Conservation (phyloP, 2,797 vertebrate genomes). For the Pyrocephalus nanus region DNA sequence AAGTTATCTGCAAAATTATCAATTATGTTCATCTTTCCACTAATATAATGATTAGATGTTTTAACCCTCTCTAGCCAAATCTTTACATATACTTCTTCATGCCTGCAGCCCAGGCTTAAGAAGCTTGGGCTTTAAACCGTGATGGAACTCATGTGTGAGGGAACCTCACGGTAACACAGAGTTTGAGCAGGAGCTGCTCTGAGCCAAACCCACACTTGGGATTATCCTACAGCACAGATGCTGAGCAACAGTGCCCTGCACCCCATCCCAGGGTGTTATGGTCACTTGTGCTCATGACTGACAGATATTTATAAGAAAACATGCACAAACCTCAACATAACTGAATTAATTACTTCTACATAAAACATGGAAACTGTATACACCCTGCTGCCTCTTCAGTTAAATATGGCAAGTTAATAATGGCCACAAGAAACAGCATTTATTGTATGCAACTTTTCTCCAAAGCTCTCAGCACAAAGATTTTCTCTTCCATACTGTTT, state of each 20-base stretch:
- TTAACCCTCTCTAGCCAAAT: not conserved
- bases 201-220: accelerated
- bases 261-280: accelerated
- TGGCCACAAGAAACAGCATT: not conserved
- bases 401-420: not conserved
- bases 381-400: not conserved
- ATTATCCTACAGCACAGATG: accelerated
- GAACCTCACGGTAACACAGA: accelerated
- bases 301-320: not conserved
- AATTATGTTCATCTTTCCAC: not conserved
- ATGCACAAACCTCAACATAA: not conserved
- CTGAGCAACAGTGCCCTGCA: accelerated
- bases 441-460: not conserved
- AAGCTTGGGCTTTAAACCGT: not conserved
- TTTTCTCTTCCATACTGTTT: conserved; percentile 33
- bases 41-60: not conserved
- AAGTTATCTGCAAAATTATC: not conserved
- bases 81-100: not conserved
- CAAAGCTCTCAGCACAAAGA: not conserved
- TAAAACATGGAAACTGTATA: not conserved
- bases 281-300: no score
- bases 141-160: not conserved
- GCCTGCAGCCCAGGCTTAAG: not conserved
- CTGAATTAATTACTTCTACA: not conserved
- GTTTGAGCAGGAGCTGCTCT: not conserved